Base-by-base conservation (phyloP, 2,113 vertebrate genomes). In the Corynorhinus townsendii region DNA sequence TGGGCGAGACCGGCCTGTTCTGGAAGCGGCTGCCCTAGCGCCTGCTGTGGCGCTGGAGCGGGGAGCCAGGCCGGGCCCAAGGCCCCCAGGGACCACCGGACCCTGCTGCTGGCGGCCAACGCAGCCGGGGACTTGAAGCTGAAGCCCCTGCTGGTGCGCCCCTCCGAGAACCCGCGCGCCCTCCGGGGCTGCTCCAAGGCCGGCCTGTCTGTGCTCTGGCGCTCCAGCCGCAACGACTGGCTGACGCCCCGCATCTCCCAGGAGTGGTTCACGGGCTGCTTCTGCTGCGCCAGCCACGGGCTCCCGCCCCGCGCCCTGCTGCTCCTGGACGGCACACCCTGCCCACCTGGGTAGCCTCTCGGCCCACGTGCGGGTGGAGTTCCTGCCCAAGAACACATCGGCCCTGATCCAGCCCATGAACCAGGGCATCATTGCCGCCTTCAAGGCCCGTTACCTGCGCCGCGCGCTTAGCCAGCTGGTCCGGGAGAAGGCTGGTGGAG, bases 261-360 rank as follows among this genome's bases (percentile, higher is more conserved):
- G 89, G 95, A 97, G 35, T 97, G 90, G 94, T 95, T 97, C 33
- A 93, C 84, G 7, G 40, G 86, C 80, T 95, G 89, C 69, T 96
- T 95, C 85, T 95, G 95, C 45, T 91, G 84, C 30, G 20, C 69
- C 14, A n/a, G 45, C 49, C 81, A 72, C 0, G 64, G 93, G 40
- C 92, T 97, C 43, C 86, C 66, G 0, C 43, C 81, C 89, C 62
- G 20, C 0, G 90, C 81, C 33, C 68, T 97, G 15, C 30, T 97
- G 62, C 76, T 95, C 26, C 73, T 95, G 33, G 93, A 94, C 7
- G 28, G 93, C 0, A 93, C 80, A 0, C 81, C 88, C 52, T 3
- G 62, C 38, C 7, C 20, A 95, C 40, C 49, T 92, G 73, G 17
- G 77, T 5, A 54, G 85, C 45, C 77, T 96, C 28, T 95, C 66